These are phyloP conservation scores for Apteryx owenii DNA, from an alignment of 2,113 vertebrate genomes.

Conservation along the genomic window DNA sequence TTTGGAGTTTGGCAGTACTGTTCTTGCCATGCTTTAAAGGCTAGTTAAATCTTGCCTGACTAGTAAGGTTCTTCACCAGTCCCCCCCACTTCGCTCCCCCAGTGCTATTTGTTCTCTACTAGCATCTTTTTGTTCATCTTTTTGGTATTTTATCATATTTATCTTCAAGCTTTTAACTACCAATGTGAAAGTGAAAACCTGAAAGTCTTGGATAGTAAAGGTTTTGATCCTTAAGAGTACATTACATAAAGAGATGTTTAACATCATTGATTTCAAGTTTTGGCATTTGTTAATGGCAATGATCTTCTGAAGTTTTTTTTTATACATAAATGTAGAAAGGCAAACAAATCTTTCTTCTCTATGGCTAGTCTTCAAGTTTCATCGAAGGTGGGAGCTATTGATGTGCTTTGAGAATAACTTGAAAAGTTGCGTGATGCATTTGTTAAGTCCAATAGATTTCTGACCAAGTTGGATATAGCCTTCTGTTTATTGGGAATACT, in stretches of 20 bases:
- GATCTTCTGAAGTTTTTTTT: not conserved
- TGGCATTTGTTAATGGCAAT: not conserved
- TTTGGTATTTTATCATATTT: not conserved
- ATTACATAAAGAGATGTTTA: not conserved
- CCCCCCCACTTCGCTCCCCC: not conserved
- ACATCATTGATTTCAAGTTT: not conserved
- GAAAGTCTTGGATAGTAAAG: not conserved
- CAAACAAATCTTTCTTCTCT: not conserved
- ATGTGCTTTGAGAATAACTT: not conserved
- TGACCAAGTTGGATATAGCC: accelerated
- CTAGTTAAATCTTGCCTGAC: not conserved
- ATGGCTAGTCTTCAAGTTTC: not conserved
- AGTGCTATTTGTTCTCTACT: not conserved
- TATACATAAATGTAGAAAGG: not conserved
- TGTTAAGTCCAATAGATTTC: not conserved
- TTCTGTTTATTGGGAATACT: not conserved
- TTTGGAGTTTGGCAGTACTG: not conserved
- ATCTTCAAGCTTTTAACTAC: not conserved
- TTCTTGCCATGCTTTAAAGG: not conserved
- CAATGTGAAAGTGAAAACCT: not conserved
- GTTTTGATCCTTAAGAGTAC: not conserved
- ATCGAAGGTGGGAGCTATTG: not conserved
- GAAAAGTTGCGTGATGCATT: accelerated
- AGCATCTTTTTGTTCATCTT: not conserved
- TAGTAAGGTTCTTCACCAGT: not conserved